phyloP scores from a whole-genome alignment of 2,797 vertebrate genomes.

The Oreonectes daqikongensis region DNA sequence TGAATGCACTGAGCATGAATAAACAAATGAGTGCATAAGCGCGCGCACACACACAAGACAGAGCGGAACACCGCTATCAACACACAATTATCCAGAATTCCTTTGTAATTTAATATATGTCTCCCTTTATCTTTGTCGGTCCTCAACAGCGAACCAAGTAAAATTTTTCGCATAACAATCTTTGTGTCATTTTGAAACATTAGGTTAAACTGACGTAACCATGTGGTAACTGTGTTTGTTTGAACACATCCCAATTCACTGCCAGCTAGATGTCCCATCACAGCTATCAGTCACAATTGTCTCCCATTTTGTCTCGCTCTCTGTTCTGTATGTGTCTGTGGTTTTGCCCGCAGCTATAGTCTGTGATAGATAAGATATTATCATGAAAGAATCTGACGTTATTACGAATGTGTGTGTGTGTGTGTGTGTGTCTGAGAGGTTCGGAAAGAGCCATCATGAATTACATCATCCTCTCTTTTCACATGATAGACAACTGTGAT shows the following conservation, averaged over 20 bases:
- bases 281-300: constrained; percentile 26
- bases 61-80: constrained; percentile 32
- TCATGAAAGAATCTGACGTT: constrained; percentile 43
- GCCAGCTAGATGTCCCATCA: constrained; percentile 33
- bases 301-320: background rate
- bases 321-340: constrained; percentile 4
- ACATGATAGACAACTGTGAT: constrained; percentile 41
- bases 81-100: constrained; percentile 40
- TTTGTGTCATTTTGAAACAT: background rate
- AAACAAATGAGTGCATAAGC: constrained; percentile 40
- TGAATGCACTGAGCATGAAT: constrained; percentile 15
- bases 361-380: constrained; percentile 54
- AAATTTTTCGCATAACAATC: background rate
- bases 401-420: constrained; percentile 25
- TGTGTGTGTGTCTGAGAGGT: background rate
- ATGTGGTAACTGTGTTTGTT: background rate
- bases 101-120: constrained; percentile 34
- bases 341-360: constrained; percentile 35
- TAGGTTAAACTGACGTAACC: constrained; percentile 25
- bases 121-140: background rate
- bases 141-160: background rate
- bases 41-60: constrained; percentile 23
- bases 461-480: constrained; percentile 43
- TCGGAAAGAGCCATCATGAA: constrained; percentile 15
- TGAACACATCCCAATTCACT: background rate